Evolutionary conservation across 1,140 invertebrate species (phyloP), one percentile per base, ranked within the genome.

Genomic region (Harlomillsia oculata): DNA sequence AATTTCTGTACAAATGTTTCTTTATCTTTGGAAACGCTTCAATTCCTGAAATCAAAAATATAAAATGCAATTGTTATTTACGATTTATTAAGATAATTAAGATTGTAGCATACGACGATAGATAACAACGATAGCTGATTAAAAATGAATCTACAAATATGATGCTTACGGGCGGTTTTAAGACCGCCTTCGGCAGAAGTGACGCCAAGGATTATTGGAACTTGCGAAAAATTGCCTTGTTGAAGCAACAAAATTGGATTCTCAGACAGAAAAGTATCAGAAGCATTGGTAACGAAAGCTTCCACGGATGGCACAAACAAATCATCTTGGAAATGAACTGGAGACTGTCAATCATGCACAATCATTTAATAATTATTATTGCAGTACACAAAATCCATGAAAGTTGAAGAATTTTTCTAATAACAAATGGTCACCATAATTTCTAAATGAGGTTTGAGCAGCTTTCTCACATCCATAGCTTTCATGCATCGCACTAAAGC

Each of bases 211-310:
- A 48, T 32, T n/a, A 48, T 34, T n/a, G 46, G 39, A 30, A 48
- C 45, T 48, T 48, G 30, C 30, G 30, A 32, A 30, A 48, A 48
- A 32, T 34, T 6, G n/a, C 45, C 45, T 16, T 37, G 5, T 9
- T 32, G 2, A 18, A 51, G 25, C 37, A 57, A 34, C 14, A 41
- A 11, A 20, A 50, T 50, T 40, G 55, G 55, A 43, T 57, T 51
- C 39, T 51, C 48, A 21, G 11, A n/a, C 9, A 57, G 46, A 51
- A 57, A 57, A 4, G 55, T 51, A 34, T 57, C 48, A n/a, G n/a
- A n/a, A 8, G 30, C 14, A 5, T 43, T 13, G 3, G 3, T 11
- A n/a, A 23, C n/a, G 1, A 50, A 23, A 2, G 46, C 46, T 57
- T 57, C 55, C 1, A 57, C 40, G 11, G 46, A 50, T 20, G 36